Evolutionary conservation across 2,888 invertebrate genomes (phyloP), one percentile per base, ranked within the genome.

Genomic region (Agelastica alni): DNA sequence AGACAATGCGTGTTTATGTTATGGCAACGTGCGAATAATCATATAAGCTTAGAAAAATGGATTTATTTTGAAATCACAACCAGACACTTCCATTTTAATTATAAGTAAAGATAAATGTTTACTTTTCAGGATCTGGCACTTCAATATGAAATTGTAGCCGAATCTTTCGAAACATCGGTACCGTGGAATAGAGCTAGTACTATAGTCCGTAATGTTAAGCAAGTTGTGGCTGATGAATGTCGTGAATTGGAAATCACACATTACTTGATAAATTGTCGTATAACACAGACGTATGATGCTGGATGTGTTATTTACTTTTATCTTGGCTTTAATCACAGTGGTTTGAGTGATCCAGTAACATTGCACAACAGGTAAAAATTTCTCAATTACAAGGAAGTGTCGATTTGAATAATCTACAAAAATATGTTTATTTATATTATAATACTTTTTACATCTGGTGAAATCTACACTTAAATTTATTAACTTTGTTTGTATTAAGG

Each of bases 101-200:
- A n/a, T n/a, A n/a, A n/a, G n/a, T n/a, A n/a, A n/a, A n/a, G n/a
- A n/a, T n/a, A n/a, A n/a, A n/a, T n/a, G n/a, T n/a, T n/a, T 49
- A 53, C 58, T 53, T 77, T 76, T 4, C 76, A 94, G 93, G 98
- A 99, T 75, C 79, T 97, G 43, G 97, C 89, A 0, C 81, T 98
- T 61, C 89, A 93, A 49, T 92, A 89, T 75, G 84, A 86, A 62
- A 84, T 96, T 12, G 87, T 97, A 1, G 91, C 96, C 0, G 98
- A 99, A 77, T 97, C 97, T 0, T 99, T 99, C 80, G 98, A 99
- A 79, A 99, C 99, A 0, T 98, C 98, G 0, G 96, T 96, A 1
- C 91, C 98, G 1, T 99, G 98, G 98, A 93, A 95, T 77, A 85
- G 91, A 47, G 86, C 93, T 7, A 77, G 88, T 18, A 79, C 85